phyloP scores from a whole-genome alignment of 2,888 invertebrate genomes.

The Nasonia oneida region DNA sequence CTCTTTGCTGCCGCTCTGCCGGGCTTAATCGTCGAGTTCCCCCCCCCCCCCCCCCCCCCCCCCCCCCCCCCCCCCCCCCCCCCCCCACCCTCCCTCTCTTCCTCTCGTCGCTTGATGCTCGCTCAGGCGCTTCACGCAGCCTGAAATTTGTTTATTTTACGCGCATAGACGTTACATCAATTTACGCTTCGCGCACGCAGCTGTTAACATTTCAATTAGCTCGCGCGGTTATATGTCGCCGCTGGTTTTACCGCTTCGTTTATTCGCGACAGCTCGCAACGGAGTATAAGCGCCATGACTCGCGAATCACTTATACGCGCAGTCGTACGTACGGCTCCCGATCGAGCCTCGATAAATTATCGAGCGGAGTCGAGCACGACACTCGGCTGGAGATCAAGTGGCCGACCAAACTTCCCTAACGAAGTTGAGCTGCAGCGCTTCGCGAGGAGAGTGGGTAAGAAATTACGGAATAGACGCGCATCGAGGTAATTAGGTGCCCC shows the following conservation, averaged over 20 bases:
- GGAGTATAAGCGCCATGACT: too few relatives aligned
- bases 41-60: too few relatives aligned
- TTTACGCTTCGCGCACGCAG: background rate
- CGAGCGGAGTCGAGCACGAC: background rate
- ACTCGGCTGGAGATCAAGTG: background rate
- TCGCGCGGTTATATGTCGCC: background rate
- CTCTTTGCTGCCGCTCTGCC: constrained; percentile 47
- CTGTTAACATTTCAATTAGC: constrained; percentile 10
- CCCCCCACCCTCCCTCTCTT: background rate
- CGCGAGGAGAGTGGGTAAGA: background rate
- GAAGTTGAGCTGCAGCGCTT: background rate
- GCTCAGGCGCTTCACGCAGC: background rate
- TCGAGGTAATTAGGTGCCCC: background rate
- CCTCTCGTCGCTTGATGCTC: background rate
- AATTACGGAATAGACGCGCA: background rate
- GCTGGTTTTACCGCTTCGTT: background rate
- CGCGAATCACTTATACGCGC: too few relatives aligned
- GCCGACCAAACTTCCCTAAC: background rate
- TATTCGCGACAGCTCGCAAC: background rate
- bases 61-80: too few relatives aligned
- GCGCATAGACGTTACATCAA: constrained; percentile 5
- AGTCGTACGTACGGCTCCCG: too few relatives aligned
- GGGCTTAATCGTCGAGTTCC: constrained; percentile 29
- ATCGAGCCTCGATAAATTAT: background rate
- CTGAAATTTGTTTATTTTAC: constrained; percentile 24